Evolutionary conservation across 2,113 vertebrate species (phyloP).

Genomic region (Centropus unirufus): DNA sequence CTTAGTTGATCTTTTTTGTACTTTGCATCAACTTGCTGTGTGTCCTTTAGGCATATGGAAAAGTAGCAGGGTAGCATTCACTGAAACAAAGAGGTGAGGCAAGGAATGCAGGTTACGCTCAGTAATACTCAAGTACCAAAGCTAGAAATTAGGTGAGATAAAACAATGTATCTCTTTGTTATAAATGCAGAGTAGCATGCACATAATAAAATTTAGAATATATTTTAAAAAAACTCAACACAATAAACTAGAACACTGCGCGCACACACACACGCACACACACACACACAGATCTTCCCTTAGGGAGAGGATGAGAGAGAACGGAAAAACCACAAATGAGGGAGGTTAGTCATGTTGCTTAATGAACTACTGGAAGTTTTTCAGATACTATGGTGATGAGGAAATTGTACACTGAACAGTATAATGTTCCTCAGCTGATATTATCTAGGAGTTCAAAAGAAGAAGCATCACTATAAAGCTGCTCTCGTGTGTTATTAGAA

Average conservation of each 20-base stretch:
- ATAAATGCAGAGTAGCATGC: not conserved
- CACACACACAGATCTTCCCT: not conserved
- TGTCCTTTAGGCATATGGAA: not conserved
- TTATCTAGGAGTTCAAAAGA: conserved; percentile 59
- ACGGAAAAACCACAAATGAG: conserved; percentile 49
- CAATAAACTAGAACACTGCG: not conserved
- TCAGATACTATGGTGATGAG: conserved; percentile 52
- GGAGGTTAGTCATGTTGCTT: conserved; percentile 59
- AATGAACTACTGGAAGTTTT: conserved; percentile 65
- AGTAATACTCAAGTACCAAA: not conserved
- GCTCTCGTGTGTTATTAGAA: conserved; percentile 41
- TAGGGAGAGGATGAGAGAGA: conserved; percentile 36
- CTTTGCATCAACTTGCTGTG: conserved; percentile 15
- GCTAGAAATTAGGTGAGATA: not conserved
- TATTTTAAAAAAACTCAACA: not conserved
- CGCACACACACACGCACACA: not conserved
- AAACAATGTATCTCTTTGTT: not conserved
- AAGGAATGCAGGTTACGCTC: not conserved
- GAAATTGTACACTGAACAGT: conserved; percentile 39
- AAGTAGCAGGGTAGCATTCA: not conserved
- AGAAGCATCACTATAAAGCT: conserved; percentile 35
- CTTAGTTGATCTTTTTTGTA: not conserved
- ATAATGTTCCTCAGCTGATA: conserved; percentile 56
- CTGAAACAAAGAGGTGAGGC: not conserved
- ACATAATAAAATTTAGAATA: not conserved